Evolutionary conservation across 1,140 invertebrate genomes (phyloP).

Genomic region (Aethina tumida): DNA sequence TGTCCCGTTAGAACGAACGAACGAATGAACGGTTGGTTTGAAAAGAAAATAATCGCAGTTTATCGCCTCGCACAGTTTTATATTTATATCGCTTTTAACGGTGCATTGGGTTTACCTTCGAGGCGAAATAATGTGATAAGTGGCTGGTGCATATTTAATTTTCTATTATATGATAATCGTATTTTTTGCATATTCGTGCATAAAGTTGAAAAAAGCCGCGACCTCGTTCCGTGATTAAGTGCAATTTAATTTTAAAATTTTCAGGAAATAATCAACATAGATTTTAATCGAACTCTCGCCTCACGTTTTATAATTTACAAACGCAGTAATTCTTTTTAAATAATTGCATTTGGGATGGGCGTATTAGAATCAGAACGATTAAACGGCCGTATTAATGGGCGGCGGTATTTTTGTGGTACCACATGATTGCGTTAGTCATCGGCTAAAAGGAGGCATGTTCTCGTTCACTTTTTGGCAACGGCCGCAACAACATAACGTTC

Average conservation of each 20-base stretch:
- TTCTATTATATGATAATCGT: conserved; percentile 9
- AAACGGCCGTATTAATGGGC: background rate
- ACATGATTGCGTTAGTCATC: conserved; percentile 8
- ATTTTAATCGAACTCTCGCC: conserved; percentile 22
- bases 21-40: no score
- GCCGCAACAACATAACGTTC: background rate
- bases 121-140: no score
- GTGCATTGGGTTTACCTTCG: no score
- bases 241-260: conserved; percentile 26
- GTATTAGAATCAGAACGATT: background rate
- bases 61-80: no score
- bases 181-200: conserved; percentile 15
- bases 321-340: no score
- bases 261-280: conserved; percentile 24
- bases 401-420: background rate
- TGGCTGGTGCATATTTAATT: conserved; percentile 6
- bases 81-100: no score
- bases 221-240: conserved; percentile 17
- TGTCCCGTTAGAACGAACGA: no score
- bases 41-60: no score
- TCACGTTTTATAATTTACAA: no score
- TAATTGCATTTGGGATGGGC: background rate
- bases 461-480: background rate
- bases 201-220: conserved; percentile 15
- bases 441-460: background rate